These are phyloP conservation scores for Tiphia femorata DNA, from an alignment of 2,888 invertebrate genomes.

Conservation along the genomic window DNA sequence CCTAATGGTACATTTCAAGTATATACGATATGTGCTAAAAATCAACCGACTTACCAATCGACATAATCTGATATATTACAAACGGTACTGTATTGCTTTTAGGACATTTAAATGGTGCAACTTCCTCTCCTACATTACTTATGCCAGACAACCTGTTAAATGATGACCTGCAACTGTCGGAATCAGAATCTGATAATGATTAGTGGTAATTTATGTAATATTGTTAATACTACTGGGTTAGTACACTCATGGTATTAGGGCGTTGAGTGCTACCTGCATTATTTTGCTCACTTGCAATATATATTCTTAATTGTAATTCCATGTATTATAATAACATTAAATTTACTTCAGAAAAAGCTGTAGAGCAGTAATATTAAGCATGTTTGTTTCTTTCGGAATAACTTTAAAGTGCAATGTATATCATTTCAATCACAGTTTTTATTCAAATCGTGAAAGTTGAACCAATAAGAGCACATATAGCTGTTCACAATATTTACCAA, in stretches of 20 bases:
- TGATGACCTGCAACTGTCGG: slow-evolving; percentile 88
- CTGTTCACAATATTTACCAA: too few relatives aligned
- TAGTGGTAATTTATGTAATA: slow-evolving; percentile 62
- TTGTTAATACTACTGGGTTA: not conserved
- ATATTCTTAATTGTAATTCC: not conserved
- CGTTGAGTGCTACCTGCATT: too few relatives aligned
- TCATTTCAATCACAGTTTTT: too few relatives aligned
- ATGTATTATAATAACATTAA: not conserved
- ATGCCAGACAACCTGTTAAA: slow-evolving; percentile 79
- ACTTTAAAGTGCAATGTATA: too few relatives aligned
- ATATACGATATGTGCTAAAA: not conserved
- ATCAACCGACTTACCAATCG: not conserved
- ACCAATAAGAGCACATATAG: too few relatives aligned
- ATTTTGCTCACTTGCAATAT: too few relatives aligned
- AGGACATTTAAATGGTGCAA: slow-evolving; percentile 63
- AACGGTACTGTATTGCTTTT: too few relatives aligned
- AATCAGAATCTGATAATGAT: slow-evolving; percentile 86
- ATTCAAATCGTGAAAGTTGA: too few relatives aligned
- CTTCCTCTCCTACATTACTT: slow-evolving; percentile 60
- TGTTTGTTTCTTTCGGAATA: too few relatives aligned
- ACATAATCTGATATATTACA: not conserved
- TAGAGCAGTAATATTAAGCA: too few relatives aligned
- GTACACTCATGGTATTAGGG: not conserved
- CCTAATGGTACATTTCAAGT: slow-evolving; percentile 62
- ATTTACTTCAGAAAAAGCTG: not conserved